Evolutionary conservation across 2,113 vertebrate genomes (phyloP).

Genomic region (Sceloporus tristichus): DNA sequence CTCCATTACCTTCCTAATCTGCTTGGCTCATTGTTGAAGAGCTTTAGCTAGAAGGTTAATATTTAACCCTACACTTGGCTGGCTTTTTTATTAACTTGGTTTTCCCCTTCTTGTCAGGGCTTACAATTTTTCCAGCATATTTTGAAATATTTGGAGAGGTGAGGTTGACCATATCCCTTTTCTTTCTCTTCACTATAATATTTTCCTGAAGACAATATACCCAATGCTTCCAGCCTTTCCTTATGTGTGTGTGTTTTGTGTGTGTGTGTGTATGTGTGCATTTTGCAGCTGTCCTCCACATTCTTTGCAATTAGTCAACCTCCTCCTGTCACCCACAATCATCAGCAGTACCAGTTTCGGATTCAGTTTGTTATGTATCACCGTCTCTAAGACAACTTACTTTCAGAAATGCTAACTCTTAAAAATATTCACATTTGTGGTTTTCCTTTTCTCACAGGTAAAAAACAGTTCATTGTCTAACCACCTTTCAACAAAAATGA

Average conservation of each 20-base stretch:
- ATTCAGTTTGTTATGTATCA: background rate
- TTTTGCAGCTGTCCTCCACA: background rate
- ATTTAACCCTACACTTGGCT: background rate
- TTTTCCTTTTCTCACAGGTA: no score
- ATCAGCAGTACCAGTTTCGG: background rate
- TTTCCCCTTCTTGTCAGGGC: background rate
- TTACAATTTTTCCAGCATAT: background rate
- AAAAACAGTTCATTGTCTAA: background rate
- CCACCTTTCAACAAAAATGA: no score
- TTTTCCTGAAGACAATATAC: background rate
- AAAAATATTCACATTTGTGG: background rate
- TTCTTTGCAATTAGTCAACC: background rate
- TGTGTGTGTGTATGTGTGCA: background rate
- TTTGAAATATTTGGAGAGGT: background rate
- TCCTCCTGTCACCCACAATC: background rate
- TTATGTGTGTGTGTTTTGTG: background rate
- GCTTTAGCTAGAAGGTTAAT: conserved; percentile 8
- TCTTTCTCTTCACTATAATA: background rate
- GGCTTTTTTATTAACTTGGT: background rate
- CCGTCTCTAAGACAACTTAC: background rate
- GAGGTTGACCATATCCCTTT: background rate
- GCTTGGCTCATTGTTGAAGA: background rate
- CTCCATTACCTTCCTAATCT: background rate
- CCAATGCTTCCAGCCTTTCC: background rate
- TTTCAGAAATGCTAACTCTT: background rate